These are phyloP conservation scores for Hoplostethus atlanticus DNA, from an alignment of 2,797 vertebrate genomes.

Conservation along the genomic window DNA sequence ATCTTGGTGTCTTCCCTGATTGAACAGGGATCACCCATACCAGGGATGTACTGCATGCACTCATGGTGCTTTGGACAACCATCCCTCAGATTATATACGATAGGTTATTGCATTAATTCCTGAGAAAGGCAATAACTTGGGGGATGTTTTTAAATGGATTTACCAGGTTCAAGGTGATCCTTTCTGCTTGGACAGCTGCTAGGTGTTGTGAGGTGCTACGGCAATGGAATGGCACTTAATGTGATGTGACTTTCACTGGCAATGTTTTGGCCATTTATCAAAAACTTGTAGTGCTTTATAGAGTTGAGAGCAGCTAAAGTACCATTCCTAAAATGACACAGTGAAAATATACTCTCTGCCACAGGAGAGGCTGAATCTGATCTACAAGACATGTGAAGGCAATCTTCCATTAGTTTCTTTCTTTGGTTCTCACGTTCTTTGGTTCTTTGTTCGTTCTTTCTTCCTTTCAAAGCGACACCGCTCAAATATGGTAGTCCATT, in stretches of 20 bases:
- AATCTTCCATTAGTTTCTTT: not conserved
- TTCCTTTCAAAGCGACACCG: not conserved
- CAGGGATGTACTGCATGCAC: too few relatives aligned
- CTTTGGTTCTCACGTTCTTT: not conserved
- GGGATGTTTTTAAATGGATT: conserved; percentile 18
- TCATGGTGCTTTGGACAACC: too few relatives aligned
- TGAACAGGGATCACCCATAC: too few relatives aligned
- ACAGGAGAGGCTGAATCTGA: not conserved
- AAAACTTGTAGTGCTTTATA: conserved; percentile 18
- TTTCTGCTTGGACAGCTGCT: conserved; percentile 19
- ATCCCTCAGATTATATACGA: too few relatives aligned
- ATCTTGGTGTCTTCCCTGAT: too few relatives aligned
- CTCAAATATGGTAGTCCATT: too few relatives aligned
- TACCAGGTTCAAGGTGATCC: conserved; percentile 39
- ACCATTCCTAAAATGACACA: conserved; percentile 13
- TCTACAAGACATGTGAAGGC: not conserved
- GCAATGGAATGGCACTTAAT: conserved; percentile 50
- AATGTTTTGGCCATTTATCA: conserved; percentile 46
- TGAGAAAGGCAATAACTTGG: not conserved
- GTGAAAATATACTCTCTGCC: conserved; percentile 17
- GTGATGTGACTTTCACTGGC: conserved; percentile 33
- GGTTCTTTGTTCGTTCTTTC: not conserved
- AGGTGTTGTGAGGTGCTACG: conserved; percentile 37
- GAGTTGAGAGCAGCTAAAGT: conserved; percentile 15
- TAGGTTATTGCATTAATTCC: not conserved